phyloP scores from a whole-genome alignment of 2,888 invertebrate species.

The Hypolimnas misippus region DNA sequence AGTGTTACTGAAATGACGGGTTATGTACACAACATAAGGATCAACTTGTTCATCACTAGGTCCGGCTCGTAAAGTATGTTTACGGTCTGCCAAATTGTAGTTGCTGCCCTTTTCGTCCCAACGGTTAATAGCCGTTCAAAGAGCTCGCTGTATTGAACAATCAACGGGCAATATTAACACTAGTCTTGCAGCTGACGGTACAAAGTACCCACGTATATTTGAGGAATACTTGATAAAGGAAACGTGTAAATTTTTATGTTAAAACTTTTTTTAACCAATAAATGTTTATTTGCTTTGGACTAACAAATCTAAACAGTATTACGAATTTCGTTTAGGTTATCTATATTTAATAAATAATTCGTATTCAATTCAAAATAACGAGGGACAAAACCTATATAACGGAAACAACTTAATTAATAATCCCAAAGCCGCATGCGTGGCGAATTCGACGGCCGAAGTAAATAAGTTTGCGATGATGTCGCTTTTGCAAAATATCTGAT shows the following conservation, averaged over 20 bases:
- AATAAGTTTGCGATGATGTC: conserved; percentile 29
- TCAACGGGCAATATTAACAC: conserved; percentile 22
- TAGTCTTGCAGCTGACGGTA: not conserved
- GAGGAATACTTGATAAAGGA: too few relatives aligned
- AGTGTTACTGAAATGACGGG: conserved; percentile 4
- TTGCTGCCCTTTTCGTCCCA: conserved; percentile 42
- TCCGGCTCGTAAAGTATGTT: conserved; percentile 59
- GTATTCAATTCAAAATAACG: not conserved
- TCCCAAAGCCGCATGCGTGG: conserved; percentile 27
- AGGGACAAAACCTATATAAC: conserved; percentile 10
- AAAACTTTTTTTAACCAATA: too few relatives aligned
- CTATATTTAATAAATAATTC: too few relatives aligned
- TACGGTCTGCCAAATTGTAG: conserved; percentile 59
- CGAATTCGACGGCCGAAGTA: conserved; percentile 31
- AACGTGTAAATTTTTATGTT: too few relatives aligned
- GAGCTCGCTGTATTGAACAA: conserved; percentile 19
- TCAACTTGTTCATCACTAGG: conserved; percentile 23
- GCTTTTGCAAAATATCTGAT: conserved; percentile 22
- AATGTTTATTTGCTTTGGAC: too few relatives aligned
- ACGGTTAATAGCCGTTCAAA: conserved; percentile 21
- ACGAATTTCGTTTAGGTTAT: too few relatives aligned
- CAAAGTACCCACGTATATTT: not conserved
- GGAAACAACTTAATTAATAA: conserved; percentile 31
- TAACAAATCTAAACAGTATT: too few relatives aligned
- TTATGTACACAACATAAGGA: conserved; percentile 2